These are phyloP conservation scores for Anser brachyrhynchus DNA, from an alignment of 2,113 vertebrate species.

Conservation along the genomic window DNA sequence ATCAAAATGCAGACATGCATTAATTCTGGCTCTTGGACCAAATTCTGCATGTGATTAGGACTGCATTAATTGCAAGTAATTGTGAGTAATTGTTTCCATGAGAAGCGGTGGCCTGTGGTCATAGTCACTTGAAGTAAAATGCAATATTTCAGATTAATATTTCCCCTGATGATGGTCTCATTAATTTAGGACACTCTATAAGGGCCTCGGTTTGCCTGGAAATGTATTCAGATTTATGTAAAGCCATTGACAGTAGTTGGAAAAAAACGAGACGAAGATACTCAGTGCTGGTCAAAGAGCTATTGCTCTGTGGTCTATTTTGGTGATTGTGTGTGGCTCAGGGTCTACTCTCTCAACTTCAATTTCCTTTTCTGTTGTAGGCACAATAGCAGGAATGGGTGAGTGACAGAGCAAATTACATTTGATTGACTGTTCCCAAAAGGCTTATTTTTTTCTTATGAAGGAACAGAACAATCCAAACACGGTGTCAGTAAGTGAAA, in stretches of 20 bases:
- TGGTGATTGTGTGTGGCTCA: conserved; percentile 7
- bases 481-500: neutral
- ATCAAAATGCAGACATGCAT: neutral
- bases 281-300: neutral
- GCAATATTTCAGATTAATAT: neutral
- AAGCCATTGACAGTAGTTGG: neutral
- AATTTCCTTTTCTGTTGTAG: conserved; percentile 20
- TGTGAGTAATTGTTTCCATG: conserved; percentile 1
- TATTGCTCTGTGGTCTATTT: conserved; percentile 10
- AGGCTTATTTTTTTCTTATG: neutral
- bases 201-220: neutral
- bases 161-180: conserved; percentile 19
- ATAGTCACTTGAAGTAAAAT: conserved; percentile 1
- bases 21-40: neutral
- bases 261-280: neutral
- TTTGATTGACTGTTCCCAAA: conserved; percentile 5
- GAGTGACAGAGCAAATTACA: conserved; percentile 10
- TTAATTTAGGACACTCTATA: conserved; percentile 16
- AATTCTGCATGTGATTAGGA: neutral
- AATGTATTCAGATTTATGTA: conserved; percentile 20
- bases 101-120: conserved; percentile 19
- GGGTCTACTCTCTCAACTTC: neutral
- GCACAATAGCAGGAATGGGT: neutral
- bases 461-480: neutral
- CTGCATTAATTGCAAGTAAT: conserved; percentile 17